Conservation (phyloP, 2,888 invertebrate species). For the Tipula unca region DNA sequence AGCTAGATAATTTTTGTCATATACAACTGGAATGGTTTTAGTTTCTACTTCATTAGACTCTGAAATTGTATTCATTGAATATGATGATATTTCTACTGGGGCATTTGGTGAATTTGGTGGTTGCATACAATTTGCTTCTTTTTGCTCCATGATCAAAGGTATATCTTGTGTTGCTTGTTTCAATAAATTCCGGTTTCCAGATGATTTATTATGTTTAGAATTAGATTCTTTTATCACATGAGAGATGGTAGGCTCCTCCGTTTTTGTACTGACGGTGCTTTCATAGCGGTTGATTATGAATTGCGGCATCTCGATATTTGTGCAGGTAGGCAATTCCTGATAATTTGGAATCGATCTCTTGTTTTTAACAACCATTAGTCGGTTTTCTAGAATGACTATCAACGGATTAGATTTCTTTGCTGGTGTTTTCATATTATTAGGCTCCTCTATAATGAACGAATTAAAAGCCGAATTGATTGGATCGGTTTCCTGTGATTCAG, state of each 20-base stretch:
- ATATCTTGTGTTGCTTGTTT: neutral
- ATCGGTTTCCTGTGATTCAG: neutral
- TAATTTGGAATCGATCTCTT: neutral
- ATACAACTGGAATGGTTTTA: too few relatives aligned
- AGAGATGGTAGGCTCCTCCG: neutral
- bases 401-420: neutral
- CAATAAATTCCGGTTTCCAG: neutral
- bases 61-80: too few relatives aligned
- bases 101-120: too few relatives aligned
- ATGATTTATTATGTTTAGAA: neutral
- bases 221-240: neutral
- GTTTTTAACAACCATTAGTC: neutral
- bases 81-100: too few relatives aligned
- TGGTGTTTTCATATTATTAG: neutral
- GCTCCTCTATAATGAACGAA: neutral
- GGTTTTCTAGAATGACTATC: neutral
- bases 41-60: too few relatives aligned
- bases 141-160: too few relatives aligned
- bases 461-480: neutral
- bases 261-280: neutral
- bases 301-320: neutral
- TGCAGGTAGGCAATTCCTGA: neutral
- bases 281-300: too few relatives aligned
- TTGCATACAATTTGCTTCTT: too few relatives aligned
- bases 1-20: too few relatives aligned